A percentile compares a stretch with the other conserved stretches of the same genome.
Evolutionary conservation across 2,797 vertebrate species (phyloP).

Genomic region (Sebastes miniatus): DNA sequence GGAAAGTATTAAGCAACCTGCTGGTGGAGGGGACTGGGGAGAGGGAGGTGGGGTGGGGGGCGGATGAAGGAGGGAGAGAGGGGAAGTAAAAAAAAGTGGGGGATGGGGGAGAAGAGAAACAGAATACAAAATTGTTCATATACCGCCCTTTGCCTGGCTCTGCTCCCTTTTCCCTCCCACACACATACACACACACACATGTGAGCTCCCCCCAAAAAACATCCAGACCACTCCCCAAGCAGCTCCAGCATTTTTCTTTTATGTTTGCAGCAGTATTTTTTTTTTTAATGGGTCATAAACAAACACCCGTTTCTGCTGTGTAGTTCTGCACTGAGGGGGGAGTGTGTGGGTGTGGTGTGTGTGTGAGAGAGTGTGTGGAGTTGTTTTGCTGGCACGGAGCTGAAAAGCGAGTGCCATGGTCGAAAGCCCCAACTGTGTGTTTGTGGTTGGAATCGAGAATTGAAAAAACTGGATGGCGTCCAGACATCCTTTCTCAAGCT

Average conservation of each 20-base stretch:
- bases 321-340: slow-evolving; percentile 2
- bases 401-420: slow-evolving; percentile 28
- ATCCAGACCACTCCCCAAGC: slow-evolving; percentile 65
- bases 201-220: slow-evolving; percentile 17
- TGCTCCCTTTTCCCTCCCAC: slow-evolving; percentile 43
- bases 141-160: slow-evolving; percentile 58
- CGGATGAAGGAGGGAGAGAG: slow-evolving; percentile 29
- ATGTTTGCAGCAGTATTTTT: slow-evolving; percentile 59
- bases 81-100: slow-evolving; percentile 54
- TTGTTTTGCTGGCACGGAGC: slow-evolving; percentile 46
- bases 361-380: not conserved
- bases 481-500: slow-evolving; percentile 62
- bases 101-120: slow-evolving; percentile 71
- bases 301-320: slow-evolving; percentile 57
- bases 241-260: slow-evolving; percentile 56
- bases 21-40: slow-evolving; percentile 68
- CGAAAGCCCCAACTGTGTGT: slow-evolving; percentile 45
- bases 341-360: slow-evolving; percentile 22
- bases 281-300: slow-evolving; percentile 63
- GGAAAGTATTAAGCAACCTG: slow-evolving; percentile 88
- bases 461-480: slow-evolving; percentile 41
- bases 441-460: slow-evolving; percentile 41
- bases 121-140: slow-evolving; percentile 78
- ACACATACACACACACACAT: slow-evolving; percentile 8
- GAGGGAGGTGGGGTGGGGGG: slow-evolving; percentile 22